Base-by-base conservation (phyloP, 2,888 invertebrate species). In the Balanococcus diminutus region DNA sequence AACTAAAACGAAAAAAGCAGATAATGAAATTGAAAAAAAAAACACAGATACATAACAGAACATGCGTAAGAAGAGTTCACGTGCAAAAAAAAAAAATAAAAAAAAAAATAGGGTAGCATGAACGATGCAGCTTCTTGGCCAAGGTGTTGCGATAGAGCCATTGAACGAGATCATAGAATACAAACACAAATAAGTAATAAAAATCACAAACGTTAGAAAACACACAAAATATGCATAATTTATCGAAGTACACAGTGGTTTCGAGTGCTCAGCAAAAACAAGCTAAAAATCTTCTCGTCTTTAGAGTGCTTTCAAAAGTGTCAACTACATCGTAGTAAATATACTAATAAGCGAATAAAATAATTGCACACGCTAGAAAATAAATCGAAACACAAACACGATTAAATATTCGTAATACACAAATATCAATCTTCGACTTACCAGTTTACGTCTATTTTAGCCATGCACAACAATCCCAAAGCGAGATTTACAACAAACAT, bases 61-160 rank as follows among this genome's bases (percentile, higher is more conserved):
- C 51, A 51, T 31, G 51, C 82, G 19, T 4, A 79, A 79, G 22
- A 61, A 22, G 19, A 31, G 3, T 72, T 46, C 9, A 19, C 22
- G 25, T 46, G 81, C 81, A 9, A 56, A 22, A 22, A n/a, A n/a
- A n/a, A n/a, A n/a, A n/a, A n/a, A n/a, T n/a, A n/a, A n/a, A n/a
- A n/a, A n/a, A n/a, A n/a, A n/a, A n/a, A n/a, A n/a, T 6, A 11
- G 19, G 16, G 46, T 9, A 32, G 39, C 42, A 81, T 81, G 42
- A 16, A 22, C 32, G 75, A 79, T 85, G 79, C 51, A 85, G 46
- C 79, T 85, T 79, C 85, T 42, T 79, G 39, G 75, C 85, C 85
- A 85, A 85, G 85, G 85, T 85, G 85, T 85, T 85, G 85, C 85
- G 75, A 85, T 51, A 85, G 75, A 85, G 36, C 85, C 85, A 32